Evolutionary conservation across 2,797 vertebrate genomes (phyloP), one percentile per base, ranked within the genome.

Genomic region (Otolemur crassicaudatus): DNA sequence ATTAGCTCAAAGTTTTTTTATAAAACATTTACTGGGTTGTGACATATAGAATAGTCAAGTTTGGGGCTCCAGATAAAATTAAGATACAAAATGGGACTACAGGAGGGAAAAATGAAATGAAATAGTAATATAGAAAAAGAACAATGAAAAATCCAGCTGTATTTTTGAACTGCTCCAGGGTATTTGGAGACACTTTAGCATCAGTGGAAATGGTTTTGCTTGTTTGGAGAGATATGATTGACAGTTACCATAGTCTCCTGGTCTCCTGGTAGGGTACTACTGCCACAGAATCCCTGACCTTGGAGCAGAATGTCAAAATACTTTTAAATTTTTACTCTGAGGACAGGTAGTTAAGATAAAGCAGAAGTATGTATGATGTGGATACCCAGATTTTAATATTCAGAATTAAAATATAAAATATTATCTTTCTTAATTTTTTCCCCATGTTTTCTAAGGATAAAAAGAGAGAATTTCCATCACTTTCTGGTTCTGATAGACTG

Each of bases 21-120:
- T 37, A 73, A 27, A 75, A 81, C 0, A 27, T 85, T 49, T 43
- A 72, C 65, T 77, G 1, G 20, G 29, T 93, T 2, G 80, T 49
- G 43, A 85, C 87, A 73, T 89, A 88, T n/a, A 91, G 1, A 56
- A 5, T 37, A 90, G 56, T 7, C 77, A 92, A 75, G 14, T 12
- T 92, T 22, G 91, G 31, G 22, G 25, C 9, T 92, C 14, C n/a
- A 79, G 22, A n/a, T 61, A 14, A 89, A 90, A 19, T 73, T 85
- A 92, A 96, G 95, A 70, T 37, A 70, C 17, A 91, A 75, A 89
- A 70, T 89, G n/a, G 93, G 9, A 89, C 72, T 61, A 61, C 22
- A 5, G 37, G 0, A 2, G 10, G 1, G 4, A 72, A 72, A 22
- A 53, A 63, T 72, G 60, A 91, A 85, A 58, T 65, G 20, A 91